These are phyloP conservation scores for Tenthredo scrophulariae DNA, from an alignment of 2,888 invertebrate genomes.

Conservation along the genomic window DNA sequence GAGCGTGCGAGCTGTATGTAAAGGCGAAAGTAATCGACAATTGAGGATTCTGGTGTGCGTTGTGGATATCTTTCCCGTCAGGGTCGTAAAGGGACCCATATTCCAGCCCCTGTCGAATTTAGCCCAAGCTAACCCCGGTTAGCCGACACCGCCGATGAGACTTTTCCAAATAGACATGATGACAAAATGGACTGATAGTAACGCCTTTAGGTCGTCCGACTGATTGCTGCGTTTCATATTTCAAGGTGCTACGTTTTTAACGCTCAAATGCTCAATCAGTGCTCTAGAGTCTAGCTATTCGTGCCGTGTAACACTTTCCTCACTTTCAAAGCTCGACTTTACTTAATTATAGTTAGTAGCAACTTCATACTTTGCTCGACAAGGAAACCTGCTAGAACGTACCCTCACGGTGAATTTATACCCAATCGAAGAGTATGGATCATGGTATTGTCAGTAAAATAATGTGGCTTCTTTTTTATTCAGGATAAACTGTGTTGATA, in stretches of 20 bases:
- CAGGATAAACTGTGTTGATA: neutral
- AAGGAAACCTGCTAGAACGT: neutral
- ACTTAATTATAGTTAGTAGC: slow-evolving; percentile 7
- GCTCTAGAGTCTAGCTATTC: neutral
- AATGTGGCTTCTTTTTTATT: neutral
- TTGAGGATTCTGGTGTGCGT: slow-evolving; percentile 38
- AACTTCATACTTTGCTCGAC: neutral
- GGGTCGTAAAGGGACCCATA: slow-evolving; percentile 46
- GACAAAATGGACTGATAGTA: slow-evolving; percentile 15
- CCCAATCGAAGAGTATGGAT: neutral
- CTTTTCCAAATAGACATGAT: slow-evolving; percentile 13
- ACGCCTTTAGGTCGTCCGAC: neutral
- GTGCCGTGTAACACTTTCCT: neutral
- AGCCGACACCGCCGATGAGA: slow-evolving; percentile 30
- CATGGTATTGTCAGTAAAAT: neutral
- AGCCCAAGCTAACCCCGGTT: slow-evolving; percentile 20
- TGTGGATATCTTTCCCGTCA: slow-evolving; percentile 42
- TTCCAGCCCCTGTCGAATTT: slow-evolving; percentile 39
- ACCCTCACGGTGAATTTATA: neutral
- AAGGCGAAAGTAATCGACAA: slow-evolving; percentile 41
- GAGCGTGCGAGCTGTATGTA: slow-evolving; percentile 37
- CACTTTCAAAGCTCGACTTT: neutral
- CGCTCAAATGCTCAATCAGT: slow-evolving; percentile 1
- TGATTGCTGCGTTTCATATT: slow-evolving; percentile 16
- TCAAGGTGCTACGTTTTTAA: neutral